Conservation (phyloP, 1,140 invertebrate species). For the Chrysoperla carnea region DNA sequence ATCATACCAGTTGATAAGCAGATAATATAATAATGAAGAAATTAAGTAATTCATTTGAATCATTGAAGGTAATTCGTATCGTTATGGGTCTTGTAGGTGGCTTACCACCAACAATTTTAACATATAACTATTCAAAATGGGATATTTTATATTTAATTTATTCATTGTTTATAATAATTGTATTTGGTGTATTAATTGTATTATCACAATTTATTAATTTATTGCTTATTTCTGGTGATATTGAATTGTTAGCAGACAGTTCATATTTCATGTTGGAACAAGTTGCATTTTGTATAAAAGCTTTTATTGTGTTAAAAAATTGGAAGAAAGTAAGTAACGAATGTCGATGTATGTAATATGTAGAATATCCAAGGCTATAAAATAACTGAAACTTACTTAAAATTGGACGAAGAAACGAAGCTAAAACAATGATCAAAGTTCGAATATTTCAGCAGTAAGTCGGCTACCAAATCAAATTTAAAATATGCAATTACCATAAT, state of each 20-base stretch:
- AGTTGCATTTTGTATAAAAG: background rate
- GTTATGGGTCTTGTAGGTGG: background rate
- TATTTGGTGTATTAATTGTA: background rate
- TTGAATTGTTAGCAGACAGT: background rate
- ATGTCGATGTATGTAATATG: too few relatives aligned
- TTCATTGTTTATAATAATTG: background rate
- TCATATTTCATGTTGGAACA: background rate
- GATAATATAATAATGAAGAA: background rate
- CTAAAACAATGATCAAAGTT: too few relatives aligned
- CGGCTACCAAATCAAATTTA: too few relatives aligned
- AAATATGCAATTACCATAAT: too few relatives aligned
- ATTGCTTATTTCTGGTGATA: background rate
- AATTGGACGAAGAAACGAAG: too few relatives aligned
- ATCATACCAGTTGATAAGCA: too few relatives aligned
- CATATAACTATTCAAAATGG: background rate
- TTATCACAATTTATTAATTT: background rate
- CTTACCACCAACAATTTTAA: background rate
- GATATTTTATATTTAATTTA: background rate
- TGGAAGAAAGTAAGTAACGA: too few relatives aligned
- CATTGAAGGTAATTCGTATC: background rate
- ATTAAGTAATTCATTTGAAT: background rate
- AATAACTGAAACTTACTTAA: too few relatives aligned
- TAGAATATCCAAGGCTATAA: too few relatives aligned
- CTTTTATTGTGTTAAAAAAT: too few relatives aligned
- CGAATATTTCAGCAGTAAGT: too few relatives aligned